Percentiles rank a stretch among this genome's conserved stretches.
phyloP scores from a whole-genome alignment of 1,140 invertebrate genomes.

The Drosophila nikananu region DNA sequence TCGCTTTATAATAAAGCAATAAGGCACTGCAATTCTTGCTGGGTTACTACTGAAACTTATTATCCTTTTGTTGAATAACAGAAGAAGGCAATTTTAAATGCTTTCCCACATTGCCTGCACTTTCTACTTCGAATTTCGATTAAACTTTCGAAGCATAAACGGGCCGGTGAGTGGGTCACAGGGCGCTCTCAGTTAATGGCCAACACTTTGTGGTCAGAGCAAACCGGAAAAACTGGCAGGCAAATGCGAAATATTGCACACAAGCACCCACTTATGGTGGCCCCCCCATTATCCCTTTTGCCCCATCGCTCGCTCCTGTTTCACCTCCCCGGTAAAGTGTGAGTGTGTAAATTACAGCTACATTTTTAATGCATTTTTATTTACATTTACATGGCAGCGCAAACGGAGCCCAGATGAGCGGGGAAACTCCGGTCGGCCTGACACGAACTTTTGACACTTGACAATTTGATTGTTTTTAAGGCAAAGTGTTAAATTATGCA shows the following conservation, averaged over 20 bases:
- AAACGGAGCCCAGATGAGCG: constrained; percentile 15
- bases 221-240: constrained; percentile 61
- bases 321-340: constrained; percentile 12
- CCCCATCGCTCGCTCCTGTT: background rate
- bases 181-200: constrained; percentile 53
- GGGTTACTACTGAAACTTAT: background rate
- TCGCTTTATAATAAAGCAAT: no score
- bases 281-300: constrained; percentile 21
- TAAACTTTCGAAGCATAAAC: constrained; percentile 7
- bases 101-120: background rate
- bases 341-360: constrained; percentile 60
- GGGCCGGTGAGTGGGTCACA: constrained; percentile 27
- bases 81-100: background rate
- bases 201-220: constrained; percentile 76
- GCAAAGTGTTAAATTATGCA: constrained; percentile 80
- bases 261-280: constrained; percentile 44
- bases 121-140: background rate
- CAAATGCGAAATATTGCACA: constrained; percentile 57
- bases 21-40: no score
- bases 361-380: constrained; percentile 80
- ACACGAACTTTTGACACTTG: constrained; percentile 77
- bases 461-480: constrained; percentile 82
- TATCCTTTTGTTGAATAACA: background rate
- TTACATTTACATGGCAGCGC: constrained; percentile 55
- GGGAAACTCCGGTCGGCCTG: constrained; percentile 20